Evolutionary conservation across 2,888 invertebrate species (phyloP), one percentile per base, ranked within the genome.

Genomic region (Brassicogethes aeneus): DNA sequence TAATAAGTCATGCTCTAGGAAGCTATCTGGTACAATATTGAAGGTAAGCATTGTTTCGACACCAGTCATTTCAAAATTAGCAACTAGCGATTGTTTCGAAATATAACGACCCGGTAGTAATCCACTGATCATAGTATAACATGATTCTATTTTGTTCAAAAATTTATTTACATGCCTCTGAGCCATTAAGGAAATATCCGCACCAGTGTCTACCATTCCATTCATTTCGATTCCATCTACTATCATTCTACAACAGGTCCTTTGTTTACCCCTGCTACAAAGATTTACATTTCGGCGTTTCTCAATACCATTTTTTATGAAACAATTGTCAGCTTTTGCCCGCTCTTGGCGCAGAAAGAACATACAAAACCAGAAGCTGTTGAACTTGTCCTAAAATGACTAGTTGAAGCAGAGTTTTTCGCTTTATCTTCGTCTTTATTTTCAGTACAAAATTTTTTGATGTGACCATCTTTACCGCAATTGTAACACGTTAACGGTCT

Each of bases 171-270:
- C 8, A 35, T 29, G 36, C 37, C 41, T 44, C 3, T 40, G 33
- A n/a, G 46, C 42, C 7, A 48, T 43, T 2, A 46, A 15, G 3
- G 42, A 39, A 29, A 41, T 23, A 15, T 46, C 45, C 12, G 42
- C 36, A 7, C 46, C 46, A 12, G 42, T 46, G 37, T 46, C 46
- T 13, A 46, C 32, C 3, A 45, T n/a, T 8, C 40, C 44, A 16
- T 17, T 12, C 15, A 38, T 45, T n/a, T 32, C 2, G 2, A 32
- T 13, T 10, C 35, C 36, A 14, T 41, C 40, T 15, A 42, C 34
- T 8, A 40, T 32, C 15, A n/a, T n/a, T n/a, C n/a, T n/a, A n/a
- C n/a, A n/a, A n/a, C n/a, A n/a, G n/a, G n/a, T n/a, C n/a, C n/a
- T n/a, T n/a, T n/a, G 37, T 17, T 31, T 42, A 29, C 42, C 43